Base-by-base conservation (phyloP, 2,797 vertebrate species). In the Echeneis naucrates region DNA sequence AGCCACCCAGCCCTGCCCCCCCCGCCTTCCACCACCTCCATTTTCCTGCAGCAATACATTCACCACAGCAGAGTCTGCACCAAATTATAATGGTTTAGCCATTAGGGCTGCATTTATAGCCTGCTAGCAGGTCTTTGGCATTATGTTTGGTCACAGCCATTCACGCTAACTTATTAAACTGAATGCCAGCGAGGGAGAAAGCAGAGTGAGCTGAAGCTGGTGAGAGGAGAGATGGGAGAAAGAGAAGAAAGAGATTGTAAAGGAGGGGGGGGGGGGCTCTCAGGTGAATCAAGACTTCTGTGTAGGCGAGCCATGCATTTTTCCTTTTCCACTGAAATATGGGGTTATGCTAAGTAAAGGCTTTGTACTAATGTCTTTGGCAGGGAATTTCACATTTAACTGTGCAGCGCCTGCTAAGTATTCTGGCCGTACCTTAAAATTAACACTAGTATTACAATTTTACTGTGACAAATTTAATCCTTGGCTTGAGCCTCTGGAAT, bases 101-200 rank as follows among this genome's bases (percentile, higher is more conserved):
- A 92, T 94, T 94, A 93, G 88, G 80, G 83, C 71, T 81, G 73
- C 88, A 83, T 92, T 92, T 91, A 93, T 86, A 87, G 83, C 87
- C 87, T 78, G 67, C 87, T 88, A 84, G 77, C 84, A 75, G 89
- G 84, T 93, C 91, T 79, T 26, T 48, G 64, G 68, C 77, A 81
- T 93, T 92, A 83, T 88, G 87, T 92, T 91, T 72, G 62, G 79
- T 80, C 86, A 87, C 77, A 82, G 85, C 88, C 86, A 86, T 92
- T 93, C 92, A 91, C 26, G 75, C 72, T 81, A 75, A 73, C 72
- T 75, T 83, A 90, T 90, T 86, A 87, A 87, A 82, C 64, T 80
- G 86, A 90, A 87, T 83, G 72, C 69, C 56, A 78, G 62, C 62
- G 69, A 75, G 70, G 35, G 74, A 72, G 64, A 78, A 59, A 73